Percentiles rank a stretch among this genome's conserved stretches.
Evolutionary conservation across 2,113 vertebrate genomes (phyloP).

Genomic region (human): DNA sequence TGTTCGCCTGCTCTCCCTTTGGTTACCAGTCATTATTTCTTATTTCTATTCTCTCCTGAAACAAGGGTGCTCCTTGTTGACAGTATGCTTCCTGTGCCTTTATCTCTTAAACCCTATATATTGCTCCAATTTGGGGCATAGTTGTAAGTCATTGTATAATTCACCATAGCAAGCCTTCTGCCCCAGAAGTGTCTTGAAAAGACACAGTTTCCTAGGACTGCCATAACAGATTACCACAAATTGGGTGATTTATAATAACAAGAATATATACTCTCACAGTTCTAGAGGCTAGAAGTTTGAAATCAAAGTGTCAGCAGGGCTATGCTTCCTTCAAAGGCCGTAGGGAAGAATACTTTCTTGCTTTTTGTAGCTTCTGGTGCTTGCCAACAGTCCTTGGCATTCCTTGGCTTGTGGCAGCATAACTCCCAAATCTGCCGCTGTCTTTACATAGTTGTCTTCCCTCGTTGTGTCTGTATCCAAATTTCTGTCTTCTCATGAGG

Average conservation of each 20-base stretch:
- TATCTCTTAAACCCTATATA: not conserved
- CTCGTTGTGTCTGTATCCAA: not conserved
- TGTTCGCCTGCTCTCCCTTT: not conserved
- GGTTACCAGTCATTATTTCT: constrained; percentile 39
- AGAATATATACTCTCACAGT: not conserved
- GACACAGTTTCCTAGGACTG: not conserved
- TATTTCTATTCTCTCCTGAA: constrained; percentile 34
- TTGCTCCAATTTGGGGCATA: not conserved
- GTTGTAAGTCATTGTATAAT: constrained; percentile 46
- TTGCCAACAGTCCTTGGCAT: not conserved
- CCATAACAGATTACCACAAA: not conserved
- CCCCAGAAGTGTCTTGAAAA: constrained; percentile 28
- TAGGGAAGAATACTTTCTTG: not conserved
- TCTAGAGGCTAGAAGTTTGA: not conserved
- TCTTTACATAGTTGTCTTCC: not conserved
- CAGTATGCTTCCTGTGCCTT: not conserved
- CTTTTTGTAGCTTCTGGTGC: not conserved
- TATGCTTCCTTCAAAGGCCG: not conserved
- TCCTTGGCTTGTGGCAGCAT: not conserved
- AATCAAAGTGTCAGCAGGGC: not conserved
- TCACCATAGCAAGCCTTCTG: not conserved
- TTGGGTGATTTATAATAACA: not conserved
- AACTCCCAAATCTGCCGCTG: not conserved
- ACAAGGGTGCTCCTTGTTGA: not conserved
- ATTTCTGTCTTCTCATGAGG: not conserved